Percentiles rank a stretch among this genome's conserved stretches.
phyloP scores from a whole-genome alignment of 2,888 invertebrate species.

The Acronicta alni region DNA sequence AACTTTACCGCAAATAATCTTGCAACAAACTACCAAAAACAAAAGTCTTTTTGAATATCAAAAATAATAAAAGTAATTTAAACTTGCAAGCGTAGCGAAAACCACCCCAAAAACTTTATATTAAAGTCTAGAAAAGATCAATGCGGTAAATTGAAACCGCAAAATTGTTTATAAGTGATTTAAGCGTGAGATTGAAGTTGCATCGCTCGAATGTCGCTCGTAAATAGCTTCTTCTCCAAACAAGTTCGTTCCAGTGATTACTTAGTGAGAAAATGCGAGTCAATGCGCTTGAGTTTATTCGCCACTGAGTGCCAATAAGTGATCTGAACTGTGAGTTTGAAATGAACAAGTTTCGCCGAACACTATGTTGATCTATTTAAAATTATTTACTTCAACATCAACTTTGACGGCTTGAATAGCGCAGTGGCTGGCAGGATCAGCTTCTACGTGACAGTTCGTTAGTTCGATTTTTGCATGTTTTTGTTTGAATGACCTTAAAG shows the following conservation, averaged over 20 bases:
- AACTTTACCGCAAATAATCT: conserved; percentile 10
- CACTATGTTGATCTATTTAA: no score
- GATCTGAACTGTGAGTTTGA: conserved; percentile 58
- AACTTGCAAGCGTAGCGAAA: conserved; percentile 35
- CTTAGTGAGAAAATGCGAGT: conserved; percentile 23
- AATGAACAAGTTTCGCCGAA: conserved; percentile 32
- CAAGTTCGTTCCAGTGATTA: conserved; percentile 16
- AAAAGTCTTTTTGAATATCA: conserved; percentile 34
- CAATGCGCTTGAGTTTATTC: conserved; percentile 27
- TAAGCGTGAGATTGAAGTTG: neutral
- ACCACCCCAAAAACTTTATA: conserved; percentile 33
- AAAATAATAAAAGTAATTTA: conserved; percentile 34
- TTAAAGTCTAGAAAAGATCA: conserved; percentile 15
- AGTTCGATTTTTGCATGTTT: no score
- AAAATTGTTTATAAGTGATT: conserved; percentile 2
- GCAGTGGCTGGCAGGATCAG: no score
- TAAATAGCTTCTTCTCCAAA: conserved; percentile 18
- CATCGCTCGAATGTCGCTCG: conserved; percentile 14
- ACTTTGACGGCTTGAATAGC: no score
- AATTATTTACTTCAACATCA: neutral
- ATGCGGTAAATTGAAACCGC: neutral
- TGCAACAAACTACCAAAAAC: conserved; percentile 23
- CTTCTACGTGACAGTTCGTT: no score
- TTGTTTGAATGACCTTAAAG: no score
- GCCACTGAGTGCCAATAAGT: conserved; percentile 57